Evolutionary conservation across 2,888 invertebrate genomes (phyloP).

Genomic region (Pandemis cinnamomeana): DNA sequence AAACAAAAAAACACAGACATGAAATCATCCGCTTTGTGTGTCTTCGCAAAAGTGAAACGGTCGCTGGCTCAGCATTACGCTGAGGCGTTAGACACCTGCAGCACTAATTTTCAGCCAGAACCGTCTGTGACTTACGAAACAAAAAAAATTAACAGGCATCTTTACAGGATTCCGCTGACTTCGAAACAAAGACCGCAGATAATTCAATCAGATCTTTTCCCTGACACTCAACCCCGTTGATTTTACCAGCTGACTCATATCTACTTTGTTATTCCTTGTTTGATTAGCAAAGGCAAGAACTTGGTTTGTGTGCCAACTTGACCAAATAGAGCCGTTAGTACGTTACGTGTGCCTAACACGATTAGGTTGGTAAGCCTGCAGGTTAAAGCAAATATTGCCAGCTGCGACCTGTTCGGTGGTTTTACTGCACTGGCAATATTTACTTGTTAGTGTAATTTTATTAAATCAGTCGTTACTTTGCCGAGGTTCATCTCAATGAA

Average conservation of each 20-base stretch:
- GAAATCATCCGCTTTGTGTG: no score
- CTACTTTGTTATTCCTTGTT: conserved; percentile 22
- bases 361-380: background rate
- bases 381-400: background rate
- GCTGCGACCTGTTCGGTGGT: background rate
- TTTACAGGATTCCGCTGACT: background rate
- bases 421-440: background rate
- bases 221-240: conserved; percentile 1
- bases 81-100: no score
- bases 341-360: background rate
- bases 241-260: conserved; percentile 11
- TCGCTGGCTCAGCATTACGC: no score
- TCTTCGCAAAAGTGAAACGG: no score
- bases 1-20: no score
- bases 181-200: background rate
- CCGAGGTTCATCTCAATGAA: no score
- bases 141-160: no score
- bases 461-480: no score
- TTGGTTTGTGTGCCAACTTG: conserved; percentile 5
- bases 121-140: no score
- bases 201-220: conserved; percentile 4
- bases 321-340: background rate
- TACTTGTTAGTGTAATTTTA: no score
- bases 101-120: no score
- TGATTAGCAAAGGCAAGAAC: conserved; percentile 14